Conservation (phyloP, 2,797 vertebrate genomes). For the Sebastes matsubarae region DNA sequence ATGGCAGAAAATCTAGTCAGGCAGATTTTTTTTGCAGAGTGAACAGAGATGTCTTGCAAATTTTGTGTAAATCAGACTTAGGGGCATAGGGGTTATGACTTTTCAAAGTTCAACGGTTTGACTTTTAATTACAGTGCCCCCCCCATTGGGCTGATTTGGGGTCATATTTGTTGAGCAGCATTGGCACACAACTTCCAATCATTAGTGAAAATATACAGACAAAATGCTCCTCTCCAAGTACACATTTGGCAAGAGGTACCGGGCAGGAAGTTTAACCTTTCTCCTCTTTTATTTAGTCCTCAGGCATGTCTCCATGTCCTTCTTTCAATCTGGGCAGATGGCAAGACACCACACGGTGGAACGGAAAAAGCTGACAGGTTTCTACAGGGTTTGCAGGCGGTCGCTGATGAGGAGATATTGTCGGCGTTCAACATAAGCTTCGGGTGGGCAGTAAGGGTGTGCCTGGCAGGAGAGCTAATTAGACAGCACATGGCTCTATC, state of each 20-base stretch:
- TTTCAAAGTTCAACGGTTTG: too few relatives aligned
- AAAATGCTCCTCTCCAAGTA: not conserved
- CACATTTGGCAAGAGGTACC: not conserved
- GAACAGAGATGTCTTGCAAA: too few relatives aligned
- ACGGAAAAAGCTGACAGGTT: not conserved
- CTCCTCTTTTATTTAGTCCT: not conserved
- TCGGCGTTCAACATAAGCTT: slow-evolving; percentile 15
- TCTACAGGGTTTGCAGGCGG: not conserved
- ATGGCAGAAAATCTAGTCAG: too few relatives aligned
- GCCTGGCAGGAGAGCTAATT: slow-evolving; percentile 50
- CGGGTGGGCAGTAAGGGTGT: slow-evolving; percentile 6
- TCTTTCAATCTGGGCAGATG: not conserved
- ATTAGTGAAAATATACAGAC: too few relatives aligned
- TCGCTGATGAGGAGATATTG: slow-evolving; percentile 1
- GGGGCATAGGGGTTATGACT: too few relatives aligned
- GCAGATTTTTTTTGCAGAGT: too few relatives aligned
- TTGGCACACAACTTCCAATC: too few relatives aligned
- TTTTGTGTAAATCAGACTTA: too few relatives aligned
- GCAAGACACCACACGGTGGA: not conserved
- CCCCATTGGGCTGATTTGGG: too few relatives aligned
- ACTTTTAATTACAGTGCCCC: too few relatives aligned
- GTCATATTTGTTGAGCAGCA: too few relatives aligned
- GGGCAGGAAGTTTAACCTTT: not conserved
- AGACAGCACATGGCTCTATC: slow-evolving; percentile 31
- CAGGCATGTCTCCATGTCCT: not conserved